Evolutionary conservation across 2,888 invertebrate genomes (phyloP), one percentile per base, ranked within the genome.

Genomic region (Drosophila kanekoi): DNA sequence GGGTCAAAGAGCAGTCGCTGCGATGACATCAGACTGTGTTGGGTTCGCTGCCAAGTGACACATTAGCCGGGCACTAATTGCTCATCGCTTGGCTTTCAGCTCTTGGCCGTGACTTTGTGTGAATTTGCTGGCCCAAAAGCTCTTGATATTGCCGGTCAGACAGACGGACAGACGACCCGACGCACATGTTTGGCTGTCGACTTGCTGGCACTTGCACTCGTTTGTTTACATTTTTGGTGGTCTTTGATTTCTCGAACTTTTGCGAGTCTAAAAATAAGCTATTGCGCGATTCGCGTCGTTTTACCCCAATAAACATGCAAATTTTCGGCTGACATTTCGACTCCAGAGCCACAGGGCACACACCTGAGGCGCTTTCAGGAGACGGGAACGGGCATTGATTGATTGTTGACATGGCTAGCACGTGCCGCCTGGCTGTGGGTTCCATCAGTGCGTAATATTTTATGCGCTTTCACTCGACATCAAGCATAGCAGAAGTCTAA

Each of bases 171-270:
- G 47, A 16, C 23, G 23, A 23, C 5, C 23, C 5, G 23, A 23
- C n/a, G n/a, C n/a, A n/a, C 23, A 23, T 18, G 18, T 61, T 62
- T 48, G 35, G 54, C 75, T 54, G 48, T 28, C 51, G 52, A 57
- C 72, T 72, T 40, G 38, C 65, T 47, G 48, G 62, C 81, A 73
- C 61, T 53, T 28, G 38, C 20, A 9, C 6, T 9, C 38, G 35
- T 80, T 82, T 83, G 86, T 72, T 87, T 77, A 87, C 77, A 56
- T 67, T 77, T 79, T 44, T 53, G 47, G 53, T 62, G 57, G 51
- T 67, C 56, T 79, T 72, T 70, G 68, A 56, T 57, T 62, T 59
- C 18, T 52, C 53, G 44, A 65, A 52, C 49, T 59, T 76, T 63
- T 11, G 33, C 63, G 51, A 57, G 62, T 53, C 81, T 75, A 70